Base-by-base conservation (phyloP, 2,888 invertebrate genomes). In the Drosophila subsilvestris region DNA sequence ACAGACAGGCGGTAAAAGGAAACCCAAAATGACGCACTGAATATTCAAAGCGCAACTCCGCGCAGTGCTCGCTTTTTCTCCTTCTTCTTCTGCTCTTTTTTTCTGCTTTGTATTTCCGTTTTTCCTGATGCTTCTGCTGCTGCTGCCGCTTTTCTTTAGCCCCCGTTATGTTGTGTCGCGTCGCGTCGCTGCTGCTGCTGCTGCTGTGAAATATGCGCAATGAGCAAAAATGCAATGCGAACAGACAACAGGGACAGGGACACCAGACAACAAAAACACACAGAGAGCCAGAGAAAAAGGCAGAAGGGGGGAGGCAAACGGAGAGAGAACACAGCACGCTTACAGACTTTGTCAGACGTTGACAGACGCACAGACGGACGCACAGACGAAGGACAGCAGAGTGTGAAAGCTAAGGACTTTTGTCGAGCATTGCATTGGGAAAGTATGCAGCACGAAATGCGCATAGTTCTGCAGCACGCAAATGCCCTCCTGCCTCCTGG, bases 1-100 rank as follows among this genome's bases (percentile, higher is more conserved):
- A 69, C 54, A 69, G 60, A 51, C 57, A 62, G 25, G 56, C 54
- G 44, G 53, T 66, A 70, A 57, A 67, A 71, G 59, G 48, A 55
- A 49, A 62, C 60, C 61, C 61, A 58, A 75, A 87, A 79, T 78
- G 80, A 75, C 60, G 86, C 83, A 88, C 83, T 87, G 88, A 87
- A 84, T 82, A 84, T 84, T 84, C 88, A 84, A 86, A 80, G 76
- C 76, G 25, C 8, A 80, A 79, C 77, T 89, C 55, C 68, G 75
- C 80, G 75, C 56, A 9, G 6, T n/a, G 37, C 37, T 37, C n/a
- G 37, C 62, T 70, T 70, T 56, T 71, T 55, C 49, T 59, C n/a
- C 25, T 50, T 50, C 17, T 50, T 50, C 17, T 42, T 18, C 45
- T 53, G 27, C 37, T 14, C 37, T 49, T 72, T 65, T 51, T 49